Evolutionary conservation across 2,113 vertebrate genomes (phyloP).

Genomic region (Pyrgilauda ruficollis): DNA sequence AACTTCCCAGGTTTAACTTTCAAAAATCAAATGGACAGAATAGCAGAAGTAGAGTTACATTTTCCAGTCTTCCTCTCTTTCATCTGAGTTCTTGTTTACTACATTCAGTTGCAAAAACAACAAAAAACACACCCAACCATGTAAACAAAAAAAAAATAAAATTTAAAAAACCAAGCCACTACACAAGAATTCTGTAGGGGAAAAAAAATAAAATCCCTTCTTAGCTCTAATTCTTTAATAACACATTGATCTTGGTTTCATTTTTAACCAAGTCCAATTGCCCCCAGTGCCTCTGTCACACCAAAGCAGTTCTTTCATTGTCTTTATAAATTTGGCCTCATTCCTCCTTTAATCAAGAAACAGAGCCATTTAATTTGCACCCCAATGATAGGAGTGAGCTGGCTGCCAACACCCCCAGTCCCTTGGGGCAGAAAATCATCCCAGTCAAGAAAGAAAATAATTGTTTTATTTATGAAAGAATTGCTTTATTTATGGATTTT

Average conservation of each 20-base stretch:
- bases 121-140: not conserved
- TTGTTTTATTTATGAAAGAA: not conserved
- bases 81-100: not conserved
- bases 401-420: not conserved
- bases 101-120: not conserved
- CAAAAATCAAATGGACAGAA: not conserved
- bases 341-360: not conserved
- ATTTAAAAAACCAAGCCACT: not conserved
- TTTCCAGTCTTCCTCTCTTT: not conserved
- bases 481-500: not conserved
- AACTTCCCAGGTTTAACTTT: not conserved
- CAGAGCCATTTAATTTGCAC: not conserved
- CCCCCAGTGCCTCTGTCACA: not conserved
- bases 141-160: not conserved
- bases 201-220: not conserved
- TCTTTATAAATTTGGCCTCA: not conserved
- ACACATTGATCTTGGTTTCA: not conserved
- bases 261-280: not conserved
- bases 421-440: not conserved
- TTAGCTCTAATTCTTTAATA: not conserved
- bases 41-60: not conserved
- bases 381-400: not conserved
- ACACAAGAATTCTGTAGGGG: fast-evolving
- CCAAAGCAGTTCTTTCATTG: not conserved
- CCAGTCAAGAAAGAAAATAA: not conserved